Conservation (phyloP, 2,113 vertebrate species). For the Tor tambroides region DNA sequence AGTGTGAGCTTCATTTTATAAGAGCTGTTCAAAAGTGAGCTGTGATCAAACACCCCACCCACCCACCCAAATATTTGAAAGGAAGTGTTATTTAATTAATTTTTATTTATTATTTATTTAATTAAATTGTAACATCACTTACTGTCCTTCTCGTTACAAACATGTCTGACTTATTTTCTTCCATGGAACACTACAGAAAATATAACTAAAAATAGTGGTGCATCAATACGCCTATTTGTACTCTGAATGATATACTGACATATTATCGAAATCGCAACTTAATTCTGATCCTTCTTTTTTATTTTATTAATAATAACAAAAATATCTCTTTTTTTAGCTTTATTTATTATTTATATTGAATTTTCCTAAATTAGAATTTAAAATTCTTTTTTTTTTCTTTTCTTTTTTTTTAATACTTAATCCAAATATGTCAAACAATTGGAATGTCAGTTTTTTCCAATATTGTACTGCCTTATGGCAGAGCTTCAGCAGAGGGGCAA, state of each 20-base stretch:
- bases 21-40: constrained; percentile 37
- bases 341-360: no score
- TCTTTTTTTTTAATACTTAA: no score
- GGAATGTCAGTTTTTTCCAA: background rate
- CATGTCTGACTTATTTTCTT: background rate
- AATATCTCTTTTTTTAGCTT: background rate
- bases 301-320: background rate
- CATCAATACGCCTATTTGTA: background rate
- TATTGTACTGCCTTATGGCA: background rate
- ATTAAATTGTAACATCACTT: background rate
- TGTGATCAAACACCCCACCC: constrained; percentile 10
- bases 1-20: background rate
- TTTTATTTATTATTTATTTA: no score
- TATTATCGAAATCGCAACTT: background rate
- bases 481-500: background rate
- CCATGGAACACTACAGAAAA: background rate
- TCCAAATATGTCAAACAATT: background rate
- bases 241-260: background rate
- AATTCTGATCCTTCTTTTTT: background rate
- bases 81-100: background rate
- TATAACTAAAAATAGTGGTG: background rate
- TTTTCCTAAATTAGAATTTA: no score
- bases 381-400: no score
- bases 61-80: no score
- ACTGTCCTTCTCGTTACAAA: background rate